Percentiles rank a stretch among this genome's conserved stretches.
Conservation (phyloP, 2,797 vertebrate genomes). For the Mus minutoides region DNA sequence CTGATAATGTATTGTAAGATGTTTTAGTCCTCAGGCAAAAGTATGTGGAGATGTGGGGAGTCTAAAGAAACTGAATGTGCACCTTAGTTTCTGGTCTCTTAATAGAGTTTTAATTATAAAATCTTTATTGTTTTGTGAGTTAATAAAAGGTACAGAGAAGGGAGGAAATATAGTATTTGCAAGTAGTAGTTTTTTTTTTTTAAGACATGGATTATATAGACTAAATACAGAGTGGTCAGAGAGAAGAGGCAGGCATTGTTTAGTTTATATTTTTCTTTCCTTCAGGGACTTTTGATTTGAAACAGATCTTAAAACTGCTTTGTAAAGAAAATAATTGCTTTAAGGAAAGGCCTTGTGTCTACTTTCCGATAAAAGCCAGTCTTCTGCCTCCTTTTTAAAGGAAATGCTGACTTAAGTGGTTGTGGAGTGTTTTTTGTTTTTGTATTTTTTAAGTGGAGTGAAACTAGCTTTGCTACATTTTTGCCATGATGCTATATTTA, state of each 20-base stretch:
- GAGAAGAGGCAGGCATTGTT: neutral
- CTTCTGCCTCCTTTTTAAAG: constrained; percentile 1
- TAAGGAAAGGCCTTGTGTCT: neutral
- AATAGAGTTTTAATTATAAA: neutral
- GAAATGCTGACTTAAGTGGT: constrained; percentile 21
- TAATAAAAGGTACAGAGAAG: neutral
- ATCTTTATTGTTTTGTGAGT: constrained; percentile 4
- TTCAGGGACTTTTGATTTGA: constrained; percentile 27
- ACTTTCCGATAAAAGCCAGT: neutral
- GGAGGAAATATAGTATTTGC: neutral
- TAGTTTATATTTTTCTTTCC: constrained; percentile 43
- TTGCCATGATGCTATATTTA: constrained; percentile 21
- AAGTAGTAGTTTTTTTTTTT: neutral
- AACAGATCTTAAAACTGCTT: constrained; percentile 54
- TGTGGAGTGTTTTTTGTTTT: constrained; percentile 11
- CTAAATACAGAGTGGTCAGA: neutral
- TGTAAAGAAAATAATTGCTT: constrained; percentile 57
- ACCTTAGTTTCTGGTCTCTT: neutral
- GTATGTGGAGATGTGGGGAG: neutral
- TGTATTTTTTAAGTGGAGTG: neutral
- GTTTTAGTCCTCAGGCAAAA: neutral
- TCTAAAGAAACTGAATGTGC: constrained; percentile 22
- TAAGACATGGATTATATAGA: neutral
- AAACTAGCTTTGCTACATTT: neutral
- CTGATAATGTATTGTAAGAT: neutral